Evolutionary conservation across 2,888 invertebrate genomes (phyloP).

Genomic region (Leptura quadrifasciata): DNA sequence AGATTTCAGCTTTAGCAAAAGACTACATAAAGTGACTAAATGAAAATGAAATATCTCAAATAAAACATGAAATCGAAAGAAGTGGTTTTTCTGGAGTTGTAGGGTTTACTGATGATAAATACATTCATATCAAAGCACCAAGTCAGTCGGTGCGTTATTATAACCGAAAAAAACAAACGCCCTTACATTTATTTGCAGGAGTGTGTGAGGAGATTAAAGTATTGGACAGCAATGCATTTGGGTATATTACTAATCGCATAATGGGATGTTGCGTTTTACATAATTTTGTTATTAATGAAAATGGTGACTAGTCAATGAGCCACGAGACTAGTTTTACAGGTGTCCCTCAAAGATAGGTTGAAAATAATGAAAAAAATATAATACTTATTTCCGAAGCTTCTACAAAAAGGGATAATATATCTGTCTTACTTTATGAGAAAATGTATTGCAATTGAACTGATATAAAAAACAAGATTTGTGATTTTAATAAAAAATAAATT

Average conservation of each 20-base stretch:
- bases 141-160: background rate
- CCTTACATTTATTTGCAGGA: background rate
- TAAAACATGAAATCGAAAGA: background rate
- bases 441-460: no score
- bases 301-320: no score
- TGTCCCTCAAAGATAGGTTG: no score
- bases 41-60: background rate
- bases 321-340: no score
- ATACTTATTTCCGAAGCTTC: no score
- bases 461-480: no score
- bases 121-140: constrained; percentile 1
- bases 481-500: no score
- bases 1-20: background rate
- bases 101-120: background rate
- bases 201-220: background rate
- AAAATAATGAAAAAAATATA: no score
- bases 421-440: no score
- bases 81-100: constrained; percentile 2
- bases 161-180: background rate
- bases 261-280: no score
- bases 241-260: background rate
- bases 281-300: no score
- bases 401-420: no score
- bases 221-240: background rate
- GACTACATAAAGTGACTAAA: background rate